Evolutionary conservation across 1,140 invertebrate species (phyloP), one percentile per base, ranked within the genome.

Genomic region (Onthophagus taurus): DNA sequence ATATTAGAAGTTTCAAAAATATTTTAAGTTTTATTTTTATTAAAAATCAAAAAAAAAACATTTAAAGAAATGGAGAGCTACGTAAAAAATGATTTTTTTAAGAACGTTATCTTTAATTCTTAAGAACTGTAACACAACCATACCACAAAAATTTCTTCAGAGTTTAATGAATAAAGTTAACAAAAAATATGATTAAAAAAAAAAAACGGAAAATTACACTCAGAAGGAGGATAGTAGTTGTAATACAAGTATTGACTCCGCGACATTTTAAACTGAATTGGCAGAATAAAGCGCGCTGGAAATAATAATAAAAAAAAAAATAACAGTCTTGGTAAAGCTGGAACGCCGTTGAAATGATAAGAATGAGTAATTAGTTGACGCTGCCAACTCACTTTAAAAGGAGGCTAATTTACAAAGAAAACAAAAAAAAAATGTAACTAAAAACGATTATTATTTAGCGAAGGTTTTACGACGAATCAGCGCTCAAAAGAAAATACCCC

Each of bases 241-340:
- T 21, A 12, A 21, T 19, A 13, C 20, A 37, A 37, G 16, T 36
- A 36, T 20, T n/a, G n/a, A n/a, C n/a, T n/a, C n/a, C n/a, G n/a
- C n/a, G 13, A n/a, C 20, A 37, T n/a, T 37, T 37, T 37, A 37
- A 37, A 37, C 19, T 37, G 35, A 37, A 37, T 37, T 37, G 35
- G 35, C 35, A 37, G 35, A 37, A 13, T 37, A 21, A 37, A 37
- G 24, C 20, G 35, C n/a, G 14, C 14, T 2, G 4, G 11, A 2
- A 3, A 11, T 21, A 21, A 11, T 37, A 16, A 11, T 21, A 8
- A 20, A 37, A 21, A 37, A 9, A 19, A 23, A 37, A 21, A 12
- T 18, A 7, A 34, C 3, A 34, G 6, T 6, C 31, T 34, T n/a
- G 7, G 6, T 21, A 12, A n/a, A 37, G 17, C 11, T 14, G 4